A percentile compares a stretch with the other conserved stretches of the same genome.
These are phyloP conservation scores for Apantesis nais DNA, from an alignment of 2,888 invertebrate genomes.

Conservation along the genomic window DNA sequence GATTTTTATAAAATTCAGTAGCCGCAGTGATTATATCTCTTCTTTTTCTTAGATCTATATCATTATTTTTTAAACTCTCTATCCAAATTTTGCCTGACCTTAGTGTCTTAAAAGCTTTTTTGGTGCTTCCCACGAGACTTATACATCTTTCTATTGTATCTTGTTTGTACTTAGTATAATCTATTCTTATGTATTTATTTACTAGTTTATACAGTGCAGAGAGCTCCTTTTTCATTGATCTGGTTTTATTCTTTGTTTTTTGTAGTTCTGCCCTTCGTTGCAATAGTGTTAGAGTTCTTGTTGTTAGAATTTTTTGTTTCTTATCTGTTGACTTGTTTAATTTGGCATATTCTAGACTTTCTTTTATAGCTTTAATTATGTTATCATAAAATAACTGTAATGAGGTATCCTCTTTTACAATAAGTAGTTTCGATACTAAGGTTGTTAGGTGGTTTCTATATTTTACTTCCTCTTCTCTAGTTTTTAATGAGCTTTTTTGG, in stretches of 20 bases:
- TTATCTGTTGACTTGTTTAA: too few relatives aligned
- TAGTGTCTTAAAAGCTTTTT: not conserved
- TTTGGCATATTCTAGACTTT: too few relatives aligned
- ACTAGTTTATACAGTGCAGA: conserved; percentile 1
- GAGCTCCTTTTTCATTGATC: conserved; percentile 1
- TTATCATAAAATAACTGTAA: conserved; percentile 1
- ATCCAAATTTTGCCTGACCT: too few relatives aligned
- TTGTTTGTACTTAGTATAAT: conserved; percentile 1
- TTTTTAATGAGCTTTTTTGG: not conserved
- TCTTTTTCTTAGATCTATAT: too few relatives aligned
- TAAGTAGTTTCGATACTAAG: not conserved
- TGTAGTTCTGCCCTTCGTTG: conserved; percentile 8
- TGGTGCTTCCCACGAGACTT: too few relatives aligned
- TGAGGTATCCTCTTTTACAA: not conserved
- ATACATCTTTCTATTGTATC: too few relatives aligned
- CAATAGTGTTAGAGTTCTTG: not conserved
- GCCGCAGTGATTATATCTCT: too few relatives aligned
- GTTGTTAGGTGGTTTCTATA: too few relatives aligned
- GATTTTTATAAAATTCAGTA: too few relatives aligned
- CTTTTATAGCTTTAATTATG: not conserved
- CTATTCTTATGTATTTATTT: conserved; percentile 7
- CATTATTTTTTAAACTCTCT: conserved; percentile 3
- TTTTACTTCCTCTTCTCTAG: not conserved
- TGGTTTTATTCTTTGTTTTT: not conserved
- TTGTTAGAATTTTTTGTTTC: too few relatives aligned